phyloP scores from a whole-genome alignment of 1,140 invertebrate genomes.

The Medauroidea extradentata region DNA sequence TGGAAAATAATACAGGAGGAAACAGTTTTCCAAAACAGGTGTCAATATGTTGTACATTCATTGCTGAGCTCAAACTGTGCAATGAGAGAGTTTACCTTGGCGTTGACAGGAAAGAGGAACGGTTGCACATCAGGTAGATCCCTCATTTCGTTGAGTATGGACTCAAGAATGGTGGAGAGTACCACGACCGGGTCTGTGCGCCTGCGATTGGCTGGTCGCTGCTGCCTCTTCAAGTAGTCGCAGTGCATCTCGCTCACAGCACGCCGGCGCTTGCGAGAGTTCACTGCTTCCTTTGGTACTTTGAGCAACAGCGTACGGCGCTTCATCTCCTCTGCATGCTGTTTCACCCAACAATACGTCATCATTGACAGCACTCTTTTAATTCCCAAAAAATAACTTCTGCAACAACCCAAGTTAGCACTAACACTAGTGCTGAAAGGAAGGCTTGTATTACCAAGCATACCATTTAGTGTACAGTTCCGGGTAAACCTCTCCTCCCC shows the following conservation, averaged over 20 bases:
- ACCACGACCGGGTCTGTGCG: constrained; percentile 96
- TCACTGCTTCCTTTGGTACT: constrained; percentile 72
- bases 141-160: constrained; percentile 90
- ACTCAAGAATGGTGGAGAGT: constrained; percentile 86
- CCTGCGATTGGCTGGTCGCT: constrained; percentile 84
- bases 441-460: too few relatives aligned
- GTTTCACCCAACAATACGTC: too few relatives aligned
- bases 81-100: constrained; percentile 61
- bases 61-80: too few relatives aligned
- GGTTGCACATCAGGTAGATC: constrained; percentile 87
- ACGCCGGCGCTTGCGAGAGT: constrained; percentile 58
- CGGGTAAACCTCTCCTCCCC: too few relatives aligned
- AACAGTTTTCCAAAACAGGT: too few relatives aligned
- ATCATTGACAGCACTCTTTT: too few relatives aligned
- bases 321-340: constrained; percentile 79
- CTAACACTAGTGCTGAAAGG: too few relatives aligned
- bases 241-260: constrained; percentile 72
- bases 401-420: too few relatives aligned
- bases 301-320: constrained; percentile 75
- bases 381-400: too few relatives aligned
- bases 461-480: too few relatives aligned
- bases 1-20: too few relatives aligned
- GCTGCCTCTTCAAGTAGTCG: constrained; percentile 89
- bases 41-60: too few relatives aligned
- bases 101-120: constrained; percentile 92